phyloP scores from a whole-genome alignment of 2,797 vertebrate species.

The Meda fulgida region DNA sequence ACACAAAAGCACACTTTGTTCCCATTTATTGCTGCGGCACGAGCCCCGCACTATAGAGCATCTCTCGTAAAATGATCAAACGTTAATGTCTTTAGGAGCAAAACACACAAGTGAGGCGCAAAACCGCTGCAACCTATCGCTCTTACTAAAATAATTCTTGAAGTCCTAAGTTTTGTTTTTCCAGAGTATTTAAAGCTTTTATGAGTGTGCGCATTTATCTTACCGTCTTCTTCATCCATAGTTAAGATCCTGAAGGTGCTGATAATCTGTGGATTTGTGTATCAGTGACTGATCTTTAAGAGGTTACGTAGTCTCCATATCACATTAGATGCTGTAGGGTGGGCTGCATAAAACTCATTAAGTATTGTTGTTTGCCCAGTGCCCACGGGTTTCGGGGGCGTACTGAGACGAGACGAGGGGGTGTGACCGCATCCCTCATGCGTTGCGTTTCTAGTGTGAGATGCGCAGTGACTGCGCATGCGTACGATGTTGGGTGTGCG shows the following conservation, averaged over 20 bases:
- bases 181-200: background rate
- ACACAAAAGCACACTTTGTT: constrained; percentile 51
- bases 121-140: background rate
- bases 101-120: constrained; percentile 24
- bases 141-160: background rate
- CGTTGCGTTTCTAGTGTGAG: constrained; percentile 35
- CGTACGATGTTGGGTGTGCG: background rate
- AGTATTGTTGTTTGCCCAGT: constrained; percentile 51
- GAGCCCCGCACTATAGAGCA: constrained; percentile 42
- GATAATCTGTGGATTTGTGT: background rate
- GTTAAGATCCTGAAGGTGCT: constrained; percentile 17
- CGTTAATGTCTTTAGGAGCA: constrained; percentile 15
- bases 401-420: constrained; percentile 46
- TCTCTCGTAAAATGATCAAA: constrained; percentile 48
- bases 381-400: constrained; percentile 51
- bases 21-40: constrained; percentile 51
- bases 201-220: constrained; percentile 33
- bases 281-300: background rate
- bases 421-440: constrained; percentile 44
- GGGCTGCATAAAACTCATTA: constrained; percentile 49
- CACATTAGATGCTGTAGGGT: constrained; percentile 7
- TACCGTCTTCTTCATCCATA: constrained; percentile 55
- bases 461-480: constrained; percentile 40
- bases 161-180: background rate
- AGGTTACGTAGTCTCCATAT: constrained; percentile 31